Conservation (phyloP, 2,888 invertebrate genomes). For the Plagodis pulveraria region DNA sequence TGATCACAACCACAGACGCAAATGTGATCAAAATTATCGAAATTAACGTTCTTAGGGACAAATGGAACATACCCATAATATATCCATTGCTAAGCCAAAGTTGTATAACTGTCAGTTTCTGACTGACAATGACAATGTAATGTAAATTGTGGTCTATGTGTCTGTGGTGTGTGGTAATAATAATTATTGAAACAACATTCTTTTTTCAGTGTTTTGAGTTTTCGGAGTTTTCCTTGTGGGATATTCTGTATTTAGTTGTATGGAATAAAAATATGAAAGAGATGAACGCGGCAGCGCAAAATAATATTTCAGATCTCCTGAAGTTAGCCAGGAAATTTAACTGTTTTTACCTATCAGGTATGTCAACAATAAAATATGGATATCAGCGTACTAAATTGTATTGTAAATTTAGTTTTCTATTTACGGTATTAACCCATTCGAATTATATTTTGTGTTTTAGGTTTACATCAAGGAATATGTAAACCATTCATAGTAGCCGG, state of each 20-base stretch:
- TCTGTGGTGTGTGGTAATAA: constrained; percentile 19
- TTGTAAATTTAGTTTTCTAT: constrained; percentile 30
- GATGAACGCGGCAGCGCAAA: constrained; percentile 75
- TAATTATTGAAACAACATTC: constrained; percentile 31
- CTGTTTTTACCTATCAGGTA: constrained; percentile 95
- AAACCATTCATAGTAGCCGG: constrained; percentile 95
- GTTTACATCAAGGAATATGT: constrained; percentile 91
- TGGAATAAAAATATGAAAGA: constrained; percentile 76
- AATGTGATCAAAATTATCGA: no score
- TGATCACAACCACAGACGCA: no score
- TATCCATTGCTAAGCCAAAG: no score
- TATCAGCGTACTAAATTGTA: constrained; percentile 3
- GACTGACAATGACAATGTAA: no score
- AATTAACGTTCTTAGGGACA: no score
- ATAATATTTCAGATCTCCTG: constrained; percentile 84
- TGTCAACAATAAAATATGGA: constrained; percentile 32
- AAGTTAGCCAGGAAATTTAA: constrained; percentile 95
- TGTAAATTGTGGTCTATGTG: not conserved
- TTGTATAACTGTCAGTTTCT: no score
- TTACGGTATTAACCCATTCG: constrained; percentile 17
- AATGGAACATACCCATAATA: no score
- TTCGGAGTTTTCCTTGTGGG: constrained; percentile 18
- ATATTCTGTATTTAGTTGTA: constrained; percentile 36
- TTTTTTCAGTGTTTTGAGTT: constrained; percentile 33
- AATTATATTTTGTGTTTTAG: constrained; percentile 66